Evolutionary conservation across 2,797 vertebrate species (phyloP), one percentile per base, ranked within the genome.

Genomic region (Discoglossus pictus): DNA sequence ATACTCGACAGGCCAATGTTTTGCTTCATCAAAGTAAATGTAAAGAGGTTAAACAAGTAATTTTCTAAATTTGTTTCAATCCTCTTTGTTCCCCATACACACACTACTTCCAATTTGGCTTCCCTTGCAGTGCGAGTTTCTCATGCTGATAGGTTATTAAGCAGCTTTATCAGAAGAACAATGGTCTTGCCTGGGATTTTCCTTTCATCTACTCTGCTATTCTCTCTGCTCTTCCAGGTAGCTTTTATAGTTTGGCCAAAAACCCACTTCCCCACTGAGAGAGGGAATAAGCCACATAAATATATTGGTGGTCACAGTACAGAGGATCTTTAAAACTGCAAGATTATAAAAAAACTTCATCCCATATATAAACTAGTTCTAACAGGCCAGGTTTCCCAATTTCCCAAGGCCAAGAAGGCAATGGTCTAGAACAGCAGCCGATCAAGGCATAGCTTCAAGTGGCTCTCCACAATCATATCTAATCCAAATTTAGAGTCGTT

Each of bases 241-340:
- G 72, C 79, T 82, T 83, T 88, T 88, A 83, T 86, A 77, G 55
- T 71, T 75, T n/a, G 70, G 74, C 63, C 76, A 13, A 36, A 73
- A 64, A 68, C 73, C 65, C 77, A 65, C 75, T 84, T 81, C 84
- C 82, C 73, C 35, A 1, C 7, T 17, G 61, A 72, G 78, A 82
- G 73, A 78, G 67, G 79, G 82, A 76, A 68, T 83, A 75, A 72
- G 75, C 65, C 46, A 31, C 4, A 31, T 21, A 7, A 51, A 27
- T 51, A n/a, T 20, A 17, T 31, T 61, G 7, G 44, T 20, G 25
- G 35, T 44, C 46, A 4, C 27, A 31, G 8, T 31, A 31, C 27
- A 31, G 27, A 31, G 31, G 13, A 36, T 48, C 38, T 3, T 24
- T 12, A n/a, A n/a, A n/a, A n/a, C n/a, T n/a, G n/a, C n/a, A n/a